A percentile compares a stretch with the other conserved stretches of the same genome.
Conservation (phyloP, 2,113 vertebrate genomes). For the Scalopus aquaticus region DNA sequence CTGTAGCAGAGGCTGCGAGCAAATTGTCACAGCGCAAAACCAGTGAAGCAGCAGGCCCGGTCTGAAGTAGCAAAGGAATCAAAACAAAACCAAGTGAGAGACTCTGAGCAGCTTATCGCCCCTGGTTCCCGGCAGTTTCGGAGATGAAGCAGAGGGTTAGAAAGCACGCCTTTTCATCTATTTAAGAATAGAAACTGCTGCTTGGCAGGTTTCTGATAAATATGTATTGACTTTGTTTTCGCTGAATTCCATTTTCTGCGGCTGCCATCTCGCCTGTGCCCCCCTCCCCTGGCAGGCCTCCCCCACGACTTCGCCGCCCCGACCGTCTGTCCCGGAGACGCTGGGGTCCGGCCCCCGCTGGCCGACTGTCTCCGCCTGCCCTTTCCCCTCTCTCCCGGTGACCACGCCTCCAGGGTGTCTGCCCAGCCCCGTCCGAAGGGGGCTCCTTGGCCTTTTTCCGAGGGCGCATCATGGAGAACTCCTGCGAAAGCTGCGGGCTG, state of each 20-base stretch:
- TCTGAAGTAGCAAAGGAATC: background rate
- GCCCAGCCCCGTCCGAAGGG: background rate
- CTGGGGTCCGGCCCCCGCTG: too few species aligned
- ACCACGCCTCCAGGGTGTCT: accelerated
- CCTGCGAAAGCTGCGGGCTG: background rate
- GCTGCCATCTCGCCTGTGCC: background rate
- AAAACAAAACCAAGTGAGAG: background rate
- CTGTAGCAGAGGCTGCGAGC: background rate
- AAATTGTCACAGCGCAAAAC: too few species aligned
- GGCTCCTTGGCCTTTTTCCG: background rate
- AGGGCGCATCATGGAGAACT: accelerated
- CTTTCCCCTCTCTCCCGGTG: background rate
- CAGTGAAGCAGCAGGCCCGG: background rate
- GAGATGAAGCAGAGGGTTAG: background rate
- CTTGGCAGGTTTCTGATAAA: background rate
- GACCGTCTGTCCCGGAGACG: background rate
- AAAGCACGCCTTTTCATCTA: background rate
- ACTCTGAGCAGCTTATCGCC: background rate
- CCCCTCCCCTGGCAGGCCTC: too few species aligned
- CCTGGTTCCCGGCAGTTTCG: background rate
- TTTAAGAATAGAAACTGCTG: background rate
- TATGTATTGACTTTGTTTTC: background rate
- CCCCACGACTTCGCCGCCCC: accelerated
- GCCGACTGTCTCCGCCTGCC: background rate
- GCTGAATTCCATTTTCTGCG: background rate